A percentile compares a stretch with the other conserved stretches of the same genome.
Evolutionary conservation across 2,888 invertebrate species (phyloP).

Genomic region (Acheta domesticus): DNA sequence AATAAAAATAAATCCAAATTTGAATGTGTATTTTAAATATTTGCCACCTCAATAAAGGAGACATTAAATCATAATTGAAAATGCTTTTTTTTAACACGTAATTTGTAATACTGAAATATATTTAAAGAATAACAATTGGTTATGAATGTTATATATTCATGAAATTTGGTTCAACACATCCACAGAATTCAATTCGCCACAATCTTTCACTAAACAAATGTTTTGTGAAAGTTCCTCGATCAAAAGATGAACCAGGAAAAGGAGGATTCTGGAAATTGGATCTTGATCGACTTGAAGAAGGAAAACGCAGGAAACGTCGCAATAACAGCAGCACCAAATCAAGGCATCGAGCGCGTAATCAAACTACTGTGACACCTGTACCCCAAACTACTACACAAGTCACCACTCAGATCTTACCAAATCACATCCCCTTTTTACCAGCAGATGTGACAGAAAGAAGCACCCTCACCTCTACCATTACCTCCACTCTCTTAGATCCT

Average conservation of each 20-base stretch:
- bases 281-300: slow-evolving; percentile 67
- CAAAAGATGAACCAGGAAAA: slow-evolving; percentile 85
- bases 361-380: slow-evolving; percentile 46
- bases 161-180: slow-evolving; percentile 37
- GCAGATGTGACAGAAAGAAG: background rate
- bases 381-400: background rate
- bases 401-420: background rate
- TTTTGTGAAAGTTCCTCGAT: slow-evolving; percentile 84
- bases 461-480: slow-evolving; percentile 44
- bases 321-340: slow-evolving; percentile 22
- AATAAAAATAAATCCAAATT: too few relatives aligned
- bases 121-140: too few relatives aligned
- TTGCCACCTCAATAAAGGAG: too few relatives aligned
- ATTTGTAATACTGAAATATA: too few relatives aligned
- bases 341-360: slow-evolving; percentile 28
- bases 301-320: slow-evolving; percentile 57
- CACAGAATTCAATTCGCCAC: slow-evolving; percentile 88
- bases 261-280: slow-evolving; percentile 94
- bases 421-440: background rate
- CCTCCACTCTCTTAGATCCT: slow-evolving; percentile 57
- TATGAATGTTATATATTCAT: too few relatives aligned
- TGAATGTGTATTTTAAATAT: too few relatives aligned
- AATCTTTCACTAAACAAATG: slow-evolving; percentile 89
- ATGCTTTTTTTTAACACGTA: too few relatives aligned
- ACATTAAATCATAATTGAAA: too few relatives aligned